Evolutionary conservation across 2,113 vertebrate species (phyloP).

Genomic region (Pseudois nayaur): DNA sequence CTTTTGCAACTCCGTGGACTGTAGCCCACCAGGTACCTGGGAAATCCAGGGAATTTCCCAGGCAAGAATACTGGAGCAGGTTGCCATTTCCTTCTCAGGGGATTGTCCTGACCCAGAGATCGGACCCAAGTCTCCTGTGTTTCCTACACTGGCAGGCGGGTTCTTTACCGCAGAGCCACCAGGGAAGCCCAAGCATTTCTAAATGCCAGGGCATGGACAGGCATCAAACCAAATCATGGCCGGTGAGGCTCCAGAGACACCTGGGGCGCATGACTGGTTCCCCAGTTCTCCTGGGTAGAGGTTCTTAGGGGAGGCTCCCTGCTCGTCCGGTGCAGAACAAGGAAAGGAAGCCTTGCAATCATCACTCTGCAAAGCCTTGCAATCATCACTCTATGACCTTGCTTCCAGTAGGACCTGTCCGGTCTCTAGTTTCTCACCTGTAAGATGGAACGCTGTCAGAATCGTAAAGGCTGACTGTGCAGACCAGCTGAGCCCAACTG

Average conservation of each 20-base stretch:
- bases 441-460: not conserved
- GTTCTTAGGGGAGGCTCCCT: not conserved
- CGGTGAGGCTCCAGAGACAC: not conserved
- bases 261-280: rapidly evolving
- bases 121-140: not conserved
- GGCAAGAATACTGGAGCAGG: not conserved
- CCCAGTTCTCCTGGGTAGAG: not conserved
- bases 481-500: too few relatives aligned
- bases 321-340: not conserved
- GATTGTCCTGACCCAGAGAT: not conserved
- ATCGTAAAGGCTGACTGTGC: rapidly evolving
- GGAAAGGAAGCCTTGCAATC: not conserved
- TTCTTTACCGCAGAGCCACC: not conserved
- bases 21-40: not conserved
- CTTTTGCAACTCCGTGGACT: not conserved
- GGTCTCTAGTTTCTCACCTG: not conserved
- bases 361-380: not conserved
- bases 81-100: not conserved
- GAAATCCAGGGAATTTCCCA: not conserved
- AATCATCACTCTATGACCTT: not conserved
- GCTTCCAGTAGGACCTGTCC: not conserved
- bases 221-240: not conserved
- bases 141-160: not conserved
- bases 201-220: not conserved
- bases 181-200: not conserved